phyloP scores from a whole-genome alignment of 2,113 vertebrate species.

The Peucedramus taeniatus region DNA sequence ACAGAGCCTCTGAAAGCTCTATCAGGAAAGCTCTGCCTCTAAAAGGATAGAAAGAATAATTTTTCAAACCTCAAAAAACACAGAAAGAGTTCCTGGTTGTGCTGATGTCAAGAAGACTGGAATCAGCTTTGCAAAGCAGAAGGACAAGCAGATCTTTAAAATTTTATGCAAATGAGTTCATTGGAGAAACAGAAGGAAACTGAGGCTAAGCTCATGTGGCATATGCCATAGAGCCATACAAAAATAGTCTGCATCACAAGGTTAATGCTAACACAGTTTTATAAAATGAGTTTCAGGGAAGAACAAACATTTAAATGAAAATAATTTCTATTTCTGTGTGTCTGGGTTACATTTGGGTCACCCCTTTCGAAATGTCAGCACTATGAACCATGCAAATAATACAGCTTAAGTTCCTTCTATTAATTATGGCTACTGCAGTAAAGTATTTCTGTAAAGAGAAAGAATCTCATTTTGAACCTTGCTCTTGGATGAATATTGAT shows the following conservation, averaged over 20 bases:
- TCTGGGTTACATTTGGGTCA: neutral
- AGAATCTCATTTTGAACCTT: neutral
- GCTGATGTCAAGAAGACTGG: neutral
- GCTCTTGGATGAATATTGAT: neutral
- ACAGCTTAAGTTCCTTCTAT: neutral
- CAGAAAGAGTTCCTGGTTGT: neutral
- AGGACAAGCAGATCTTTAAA: conserved; percentile 3
- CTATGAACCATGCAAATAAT: neutral
- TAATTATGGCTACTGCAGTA: neutral
- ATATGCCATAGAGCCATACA: neutral
- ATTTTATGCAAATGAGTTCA: neutral
- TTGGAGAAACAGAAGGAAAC: neutral
- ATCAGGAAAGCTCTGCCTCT: neutral
- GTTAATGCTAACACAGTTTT: neutral
- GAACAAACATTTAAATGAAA: neutral
- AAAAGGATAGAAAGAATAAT: neutral
- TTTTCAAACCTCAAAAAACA: neutral
- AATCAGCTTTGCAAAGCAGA: neutral
- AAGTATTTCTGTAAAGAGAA: neutral
- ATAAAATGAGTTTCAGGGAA: neutral
- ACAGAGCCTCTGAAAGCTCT: neutral
- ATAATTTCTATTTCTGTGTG: neutral
- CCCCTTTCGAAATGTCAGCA: neutral
- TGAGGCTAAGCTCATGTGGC: neutral
- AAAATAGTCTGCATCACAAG: neutral